A percentile compares a stretch with the other conserved stretches of the same genome.
Evolutionary conservation across 2,888 invertebrate species (phyloP).

Genomic region (Asteroscopus sphinx): DNA sequence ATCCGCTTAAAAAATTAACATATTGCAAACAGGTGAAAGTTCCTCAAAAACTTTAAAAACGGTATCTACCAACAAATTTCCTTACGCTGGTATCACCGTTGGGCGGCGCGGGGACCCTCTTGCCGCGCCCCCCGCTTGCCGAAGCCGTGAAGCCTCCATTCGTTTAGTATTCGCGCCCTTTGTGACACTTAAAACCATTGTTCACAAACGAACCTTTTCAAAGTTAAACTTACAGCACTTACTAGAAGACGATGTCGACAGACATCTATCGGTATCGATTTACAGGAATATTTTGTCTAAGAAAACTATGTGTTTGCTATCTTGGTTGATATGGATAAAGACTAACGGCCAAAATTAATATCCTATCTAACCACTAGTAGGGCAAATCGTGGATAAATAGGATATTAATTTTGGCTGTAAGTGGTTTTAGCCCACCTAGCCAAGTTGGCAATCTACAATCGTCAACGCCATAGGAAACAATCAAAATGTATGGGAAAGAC

Average conservation of each 20-base stretch:
- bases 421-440: too few relatives aligned
- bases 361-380: too few relatives aligned
- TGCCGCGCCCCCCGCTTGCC: conserved; percentile 59
- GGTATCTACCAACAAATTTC: conserved; percentile 15
- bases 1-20: too few relatives aligned
- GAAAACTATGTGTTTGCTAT: conserved; percentile 27
- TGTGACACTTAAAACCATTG: conserved; percentile 88
- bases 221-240: conserved; percentile 67
- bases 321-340: conserved; percentile 25
- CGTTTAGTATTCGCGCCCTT: conserved; percentile 88
- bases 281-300: conserved; percentile 27
- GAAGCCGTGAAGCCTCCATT: conserved; percentile 76
- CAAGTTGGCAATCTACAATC: too few relatives aligned
- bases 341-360: too few relatives aligned
- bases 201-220: conserved; percentile 79
- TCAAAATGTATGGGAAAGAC: too few relatives aligned
- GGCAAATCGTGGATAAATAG: too few relatives aligned
- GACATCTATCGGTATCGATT: conserved; percentile 43
- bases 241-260: conserved; percentile 60
- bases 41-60: conserved; percentile 4
- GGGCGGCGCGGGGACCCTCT: conserved; percentile 55
- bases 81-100: conserved; percentile 57
- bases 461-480: too few relatives aligned
- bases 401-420: too few relatives aligned
- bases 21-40: background rate